Base-by-base conservation (phyloP, 2,888 invertebrate species). In the Drosophila ustulata region DNA sequence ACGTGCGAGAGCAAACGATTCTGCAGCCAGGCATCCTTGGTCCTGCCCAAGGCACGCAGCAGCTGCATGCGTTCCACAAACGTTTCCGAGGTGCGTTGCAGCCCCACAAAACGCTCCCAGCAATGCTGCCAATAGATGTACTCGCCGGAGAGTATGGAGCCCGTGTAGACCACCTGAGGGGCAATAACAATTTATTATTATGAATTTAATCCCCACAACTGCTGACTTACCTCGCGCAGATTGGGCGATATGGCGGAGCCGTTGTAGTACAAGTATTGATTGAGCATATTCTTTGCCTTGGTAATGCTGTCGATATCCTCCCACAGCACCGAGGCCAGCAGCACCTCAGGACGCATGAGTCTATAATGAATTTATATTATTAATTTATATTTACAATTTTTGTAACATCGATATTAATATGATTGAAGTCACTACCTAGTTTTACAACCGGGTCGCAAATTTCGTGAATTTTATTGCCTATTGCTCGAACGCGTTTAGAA, bases 11-110 rank as follows among this genome's bases (percentile, higher is more conserved):
- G 82, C 72, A 93, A 82, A 25, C 93, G 93, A 78, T 93, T 93
- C 82, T 93, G 93, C 28, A 93, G 89, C 92, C 93, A 93, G 39
- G 92, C 93, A 73, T 93, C 93, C 80, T 93, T 93, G 70, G 93
- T 93, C 46, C 92, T 88, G 1, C 93, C 93, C 63, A 93, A 72
- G 0, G 93, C 92, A 26, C 93, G 86, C 47, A 93, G 53, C 57
- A 93, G 56, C 72, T 93, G 93, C 91, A 92, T 92, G 3, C 93
- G 91, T 67, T 93, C 93, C 32, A 92, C 91, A 56, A 91, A 89
- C 4, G 91, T 92, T 65, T 92, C 92, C 18, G 92, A 90, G 46
- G 90, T 89, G 37, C 92, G 89, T 63, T 91, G 91, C 25, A 93
- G 79, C 18, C 86, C 84, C 0, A 91, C 84, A 57, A 93, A 93